These are phyloP conservation scores for Strigamia maritima DNA, from an alignment of 2,888 invertebrate species.

Conservation along the genomic window DNA sequence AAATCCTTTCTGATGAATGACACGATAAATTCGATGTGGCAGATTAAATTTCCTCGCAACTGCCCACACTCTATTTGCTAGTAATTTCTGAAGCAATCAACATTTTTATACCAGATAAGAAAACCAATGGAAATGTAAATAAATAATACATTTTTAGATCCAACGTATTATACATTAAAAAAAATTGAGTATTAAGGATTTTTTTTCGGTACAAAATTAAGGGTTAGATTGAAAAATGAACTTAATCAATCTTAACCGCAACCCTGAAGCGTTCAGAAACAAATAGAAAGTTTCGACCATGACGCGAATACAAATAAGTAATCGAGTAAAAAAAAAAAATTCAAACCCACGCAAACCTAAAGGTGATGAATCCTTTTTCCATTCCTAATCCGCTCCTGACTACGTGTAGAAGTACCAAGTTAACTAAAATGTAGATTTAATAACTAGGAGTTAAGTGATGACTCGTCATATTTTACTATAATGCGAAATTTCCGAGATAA, in stretches of 20 bases:
- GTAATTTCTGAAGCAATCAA: background rate
- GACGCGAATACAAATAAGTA: slow-evolving; percentile 8
- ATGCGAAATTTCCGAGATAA: too few species aligned
- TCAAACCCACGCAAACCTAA: background rate
- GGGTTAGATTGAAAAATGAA: background rate
- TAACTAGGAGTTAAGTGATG: too few species aligned
- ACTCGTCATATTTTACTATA: too few species aligned
- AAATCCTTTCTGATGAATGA: slow-evolving; percentile 24
- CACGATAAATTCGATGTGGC: slow-evolving; percentile 24
- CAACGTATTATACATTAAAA: background rate
- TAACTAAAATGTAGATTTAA: too few species aligned
- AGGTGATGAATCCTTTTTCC: background rate
- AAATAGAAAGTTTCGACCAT: background rate
- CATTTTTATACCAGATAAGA: background rate
- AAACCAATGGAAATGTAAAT: background rate
- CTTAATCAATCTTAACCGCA: background rate
- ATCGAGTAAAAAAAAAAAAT: background rate
- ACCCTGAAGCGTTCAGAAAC: background rate
- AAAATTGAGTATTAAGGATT: background rate
- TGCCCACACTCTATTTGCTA: background rate
- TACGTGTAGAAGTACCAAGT: background rate
- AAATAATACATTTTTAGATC: background rate
- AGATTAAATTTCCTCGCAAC: slow-evolving; percentile 15
- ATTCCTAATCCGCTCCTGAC: background rate
- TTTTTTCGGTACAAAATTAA: background rate